These are phyloP conservation scores for Habrosyne pyritoides DNA, from an alignment of 2,888 invertebrate genomes.

Conservation along the genomic window DNA sequence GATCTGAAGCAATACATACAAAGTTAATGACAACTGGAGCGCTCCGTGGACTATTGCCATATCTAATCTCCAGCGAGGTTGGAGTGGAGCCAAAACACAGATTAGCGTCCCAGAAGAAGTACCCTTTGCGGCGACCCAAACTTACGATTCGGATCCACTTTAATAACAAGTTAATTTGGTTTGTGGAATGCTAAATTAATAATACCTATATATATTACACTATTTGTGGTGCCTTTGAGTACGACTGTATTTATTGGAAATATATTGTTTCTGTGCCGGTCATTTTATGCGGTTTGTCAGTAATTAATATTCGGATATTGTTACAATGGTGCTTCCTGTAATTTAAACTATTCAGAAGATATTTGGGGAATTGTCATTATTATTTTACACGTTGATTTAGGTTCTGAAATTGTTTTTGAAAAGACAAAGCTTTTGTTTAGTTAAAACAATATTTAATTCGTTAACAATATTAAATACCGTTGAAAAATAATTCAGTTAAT, in stretches of 20 bases:
- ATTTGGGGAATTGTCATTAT: background rate
- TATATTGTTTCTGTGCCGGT: background rate
- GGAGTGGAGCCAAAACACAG: slow-evolving; percentile 65
- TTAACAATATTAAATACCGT: too few relatives aligned
- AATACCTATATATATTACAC: too few relatives aligned
- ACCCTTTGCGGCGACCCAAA: slow-evolving; percentile 51
- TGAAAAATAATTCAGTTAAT: too few relatives aligned
- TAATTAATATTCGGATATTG: background rate
- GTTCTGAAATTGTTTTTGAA: too few relatives aligned
- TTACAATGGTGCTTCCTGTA: background rate
- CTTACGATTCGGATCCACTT: slow-evolving; percentile 30
- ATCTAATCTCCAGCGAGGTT: slow-evolving; percentile 59
- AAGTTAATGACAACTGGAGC: slow-evolving; percentile 41
- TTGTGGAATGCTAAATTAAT: slow-evolving; percentile 31
- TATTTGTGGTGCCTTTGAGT: slow-evolving; percentile 27
- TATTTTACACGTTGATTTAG: too few relatives aligned
- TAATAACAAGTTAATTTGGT: slow-evolving; percentile 37
- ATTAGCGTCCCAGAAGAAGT: slow-evolving; percentile 62
- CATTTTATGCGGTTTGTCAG: background rate
- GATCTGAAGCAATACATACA: slow-evolving; percentile 18
- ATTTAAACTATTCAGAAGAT: background rate
- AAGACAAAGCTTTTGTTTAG: too few relatives aligned
- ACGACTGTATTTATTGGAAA: slow-evolving; percentile 13
- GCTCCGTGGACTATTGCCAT: slow-evolving; percentile 38
- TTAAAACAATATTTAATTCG: too few relatives aligned